Conservation (phyloP, 2,888 invertebrate species). For the Branchipolynoe longqiensis region DNA sequence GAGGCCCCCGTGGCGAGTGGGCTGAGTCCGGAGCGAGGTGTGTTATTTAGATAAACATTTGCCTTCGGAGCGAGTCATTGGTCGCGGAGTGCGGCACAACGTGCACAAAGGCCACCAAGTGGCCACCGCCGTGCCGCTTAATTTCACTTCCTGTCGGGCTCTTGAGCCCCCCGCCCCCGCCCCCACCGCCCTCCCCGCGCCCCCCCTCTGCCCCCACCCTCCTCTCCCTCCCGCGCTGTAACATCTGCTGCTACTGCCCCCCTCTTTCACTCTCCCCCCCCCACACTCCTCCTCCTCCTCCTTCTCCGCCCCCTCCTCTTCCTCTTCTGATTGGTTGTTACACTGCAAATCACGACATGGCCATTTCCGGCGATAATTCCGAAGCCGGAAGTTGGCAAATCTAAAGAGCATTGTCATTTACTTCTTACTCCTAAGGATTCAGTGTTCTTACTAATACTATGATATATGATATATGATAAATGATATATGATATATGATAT, state of each 20-base stretch:
- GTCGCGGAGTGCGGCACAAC: neutral
- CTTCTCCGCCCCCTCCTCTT: too few relatives aligned
- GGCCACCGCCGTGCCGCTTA: constrained; percentile 26
- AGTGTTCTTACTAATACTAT: too few relatives aligned
- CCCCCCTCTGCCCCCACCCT: neutral
- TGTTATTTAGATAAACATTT: constrained; percentile 57
- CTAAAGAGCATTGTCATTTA: too few relatives aligned
- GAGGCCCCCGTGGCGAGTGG: constrained; percentile 6
- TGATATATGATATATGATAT: too few relatives aligned
- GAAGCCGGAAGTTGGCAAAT: too few relatives aligned
- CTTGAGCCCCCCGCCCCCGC: neutral
- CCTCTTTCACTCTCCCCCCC: neutral
- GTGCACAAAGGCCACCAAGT: constrained; percentile 41
- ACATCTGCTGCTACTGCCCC: constrained; percentile 29
- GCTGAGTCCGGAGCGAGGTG: neutral
- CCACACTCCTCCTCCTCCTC: neutral
- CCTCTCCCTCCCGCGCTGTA: neutral
- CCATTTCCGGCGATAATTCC: too few relatives aligned
- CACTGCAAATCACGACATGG: constrained; percentile 31
- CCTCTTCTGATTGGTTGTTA: constrained; percentile 54
- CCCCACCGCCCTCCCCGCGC: neutral
- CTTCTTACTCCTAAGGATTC: too few relatives aligned
- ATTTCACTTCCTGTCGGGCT: constrained; percentile 33
- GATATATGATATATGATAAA: too few relatives aligned
- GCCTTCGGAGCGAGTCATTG: constrained; percentile 41